phyloP scores from a whole-genome alignment of 2,888 invertebrate genomes.

The Heteromyza rotundicornis region DNA sequence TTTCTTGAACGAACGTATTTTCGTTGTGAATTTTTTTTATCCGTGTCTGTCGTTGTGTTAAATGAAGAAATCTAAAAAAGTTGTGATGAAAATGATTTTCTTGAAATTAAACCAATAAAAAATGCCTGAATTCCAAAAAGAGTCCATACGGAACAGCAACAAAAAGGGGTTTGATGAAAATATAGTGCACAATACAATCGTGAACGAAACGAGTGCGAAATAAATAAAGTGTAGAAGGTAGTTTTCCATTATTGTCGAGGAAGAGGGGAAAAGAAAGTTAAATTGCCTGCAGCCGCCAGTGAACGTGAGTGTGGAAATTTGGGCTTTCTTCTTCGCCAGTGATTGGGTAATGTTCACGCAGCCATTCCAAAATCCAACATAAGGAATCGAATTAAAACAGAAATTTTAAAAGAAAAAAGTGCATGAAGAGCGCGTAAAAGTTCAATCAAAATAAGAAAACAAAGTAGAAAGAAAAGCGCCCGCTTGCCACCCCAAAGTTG shows the following conservation, averaged over 20 bases:
- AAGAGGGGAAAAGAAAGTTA: conserved; percentile 40
- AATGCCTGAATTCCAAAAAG: conserved; percentile 15
- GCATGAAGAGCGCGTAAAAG: too few species aligned
- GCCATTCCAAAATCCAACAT: not conserved
- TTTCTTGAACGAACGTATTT: too few species aligned
- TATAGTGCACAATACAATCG: conserved; percentile 9
- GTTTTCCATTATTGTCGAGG: too few species aligned
- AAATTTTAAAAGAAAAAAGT: too few species aligned
- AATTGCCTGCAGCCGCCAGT: conserved; percentile 49
- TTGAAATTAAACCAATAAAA: conserved; percentile 5
- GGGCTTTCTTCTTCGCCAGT: conserved; percentile 34
- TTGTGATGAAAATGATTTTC: conserved; percentile 14
- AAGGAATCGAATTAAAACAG: not conserved
- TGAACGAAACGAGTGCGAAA: conserved; percentile 5
- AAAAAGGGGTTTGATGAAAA: conserved; percentile 1
- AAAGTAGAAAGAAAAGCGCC: not conserved
- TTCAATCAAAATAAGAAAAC: conserved; percentile 5
- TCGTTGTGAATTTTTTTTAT: not conserved
- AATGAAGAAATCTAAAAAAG: conserved; percentile 13
- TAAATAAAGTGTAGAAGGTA: too few species aligned
- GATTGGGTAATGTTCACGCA: conserved; percentile 24
- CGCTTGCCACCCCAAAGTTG: too few species aligned
- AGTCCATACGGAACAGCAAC: conserved; percentile 7
- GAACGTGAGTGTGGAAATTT: conserved; percentile 50
- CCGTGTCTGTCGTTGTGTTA: conserved; percentile 13